These are phyloP conservation scores for Sus scrofa DNA, from an alignment of 2,113 vertebrate species.

Conservation along the genomic window DNA sequence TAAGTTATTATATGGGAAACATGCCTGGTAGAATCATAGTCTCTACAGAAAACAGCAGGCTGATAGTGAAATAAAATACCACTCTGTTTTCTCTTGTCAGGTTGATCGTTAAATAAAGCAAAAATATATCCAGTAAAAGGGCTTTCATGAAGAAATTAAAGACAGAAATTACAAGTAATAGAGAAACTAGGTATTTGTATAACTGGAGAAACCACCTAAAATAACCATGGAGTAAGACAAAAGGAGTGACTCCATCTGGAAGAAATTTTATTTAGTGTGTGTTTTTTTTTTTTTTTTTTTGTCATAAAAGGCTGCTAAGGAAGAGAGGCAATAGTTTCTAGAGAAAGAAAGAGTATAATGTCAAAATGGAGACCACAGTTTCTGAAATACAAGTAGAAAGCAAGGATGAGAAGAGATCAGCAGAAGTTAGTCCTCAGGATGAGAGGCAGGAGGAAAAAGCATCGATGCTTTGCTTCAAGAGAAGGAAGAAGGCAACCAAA, in stretches of 20 bases:
- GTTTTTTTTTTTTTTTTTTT: conserved; percentile 51
- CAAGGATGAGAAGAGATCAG: conserved; percentile 68
- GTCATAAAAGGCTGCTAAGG: conserved; percentile 62
- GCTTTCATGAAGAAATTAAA: conserved; percentile 79
- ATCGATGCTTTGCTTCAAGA: conserved; percentile 89
- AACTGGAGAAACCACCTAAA: conserved; percentile 71
- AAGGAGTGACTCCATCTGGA: conserved; percentile 61
- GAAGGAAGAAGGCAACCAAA: conserved; percentile 86
- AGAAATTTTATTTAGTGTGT: conserved; percentile 65
- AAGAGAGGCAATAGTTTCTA: neutral
- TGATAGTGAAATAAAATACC: conserved; percentile 51
- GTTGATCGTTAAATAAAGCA: conserved; percentile 73
- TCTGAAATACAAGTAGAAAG: conserved; percentile 87
- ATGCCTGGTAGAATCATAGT: conserved; percentile 32
- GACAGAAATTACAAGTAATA: conserved; percentile 68
- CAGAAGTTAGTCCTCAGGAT: neutral
- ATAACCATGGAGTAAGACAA: conserved; percentile 39
- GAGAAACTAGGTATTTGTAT: conserved; percentile 58
- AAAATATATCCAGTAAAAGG: neutral
- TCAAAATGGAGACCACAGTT: conserved; percentile 82
- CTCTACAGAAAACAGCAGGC: no score
- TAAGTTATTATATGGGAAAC: conserved; percentile 52
- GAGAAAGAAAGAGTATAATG: conserved; percentile 47
- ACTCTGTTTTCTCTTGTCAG: conserved; percentile 75
- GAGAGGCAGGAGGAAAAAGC: conserved; percentile 81